These are phyloP conservation scores for Cotesia vestalis DNA, from an alignment of 1,140 invertebrate genomes.

Conservation along the genomic window DNA sequence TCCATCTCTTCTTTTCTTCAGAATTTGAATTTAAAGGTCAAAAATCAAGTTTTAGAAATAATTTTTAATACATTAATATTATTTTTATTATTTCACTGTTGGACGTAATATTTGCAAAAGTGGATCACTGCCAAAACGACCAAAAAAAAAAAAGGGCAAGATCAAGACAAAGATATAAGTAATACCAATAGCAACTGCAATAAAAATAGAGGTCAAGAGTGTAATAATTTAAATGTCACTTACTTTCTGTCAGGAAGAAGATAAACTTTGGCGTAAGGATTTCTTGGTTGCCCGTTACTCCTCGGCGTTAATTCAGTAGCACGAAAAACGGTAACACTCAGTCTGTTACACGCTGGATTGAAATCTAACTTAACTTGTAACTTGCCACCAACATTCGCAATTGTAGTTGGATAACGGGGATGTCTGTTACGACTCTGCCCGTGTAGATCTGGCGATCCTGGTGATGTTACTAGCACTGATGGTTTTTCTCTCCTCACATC, in stretches of 20 bases:
- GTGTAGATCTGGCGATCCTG: slow-evolving; percentile 82
- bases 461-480: slow-evolving; percentile 86
- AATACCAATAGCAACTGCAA: neutral
- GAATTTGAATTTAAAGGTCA: too few relatives aligned
- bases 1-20: too few relatives aligned
- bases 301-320: slow-evolving; percentile 86
- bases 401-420: slow-evolving; percentile 62
- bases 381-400: slow-evolving; percentile 72
- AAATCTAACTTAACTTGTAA: slow-evolving; percentile 86
- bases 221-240: slow-evolving; percentile 29
- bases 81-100: neutral
- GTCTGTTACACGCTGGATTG: slow-evolving; percentile 83
- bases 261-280: slow-evolving; percentile 96
- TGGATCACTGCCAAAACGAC: too few relatives aligned
- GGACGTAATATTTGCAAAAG: neutral
- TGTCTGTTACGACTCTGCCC: slow-evolving; percentile 64
- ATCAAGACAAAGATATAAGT: neutral
- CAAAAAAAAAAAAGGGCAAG: too few relatives aligned
- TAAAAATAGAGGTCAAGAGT: slow-evolving; percentile 9
- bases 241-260: slow-evolving; percentile 91
- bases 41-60: too few relatives aligned
- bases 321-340: slow-evolving; percentile 90
- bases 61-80: too few relatives aligned
- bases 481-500: slow-evolving; percentile 77
- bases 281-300: slow-evolving; percentile 82